Conservation (phyloP, 2,888 invertebrate species). For the Ashinkailepas kermadecensis region DNA sequence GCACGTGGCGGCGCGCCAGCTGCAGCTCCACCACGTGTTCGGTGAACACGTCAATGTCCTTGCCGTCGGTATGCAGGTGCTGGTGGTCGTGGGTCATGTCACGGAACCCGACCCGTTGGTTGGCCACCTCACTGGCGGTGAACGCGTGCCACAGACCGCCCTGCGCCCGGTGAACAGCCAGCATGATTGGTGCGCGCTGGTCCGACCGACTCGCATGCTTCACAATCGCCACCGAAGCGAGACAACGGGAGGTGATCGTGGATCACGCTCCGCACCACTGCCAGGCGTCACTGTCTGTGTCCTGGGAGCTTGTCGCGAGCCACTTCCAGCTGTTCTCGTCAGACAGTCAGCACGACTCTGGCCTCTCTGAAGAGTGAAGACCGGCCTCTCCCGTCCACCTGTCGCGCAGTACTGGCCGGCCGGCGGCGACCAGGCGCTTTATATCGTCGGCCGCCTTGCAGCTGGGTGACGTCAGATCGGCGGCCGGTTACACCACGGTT, state of each 20-base stretch:
- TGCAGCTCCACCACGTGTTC: slow-evolving; percentile 2
- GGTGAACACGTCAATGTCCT: slow-evolving; percentile 14
- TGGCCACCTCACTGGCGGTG: not conserved
- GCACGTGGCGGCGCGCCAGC: slow-evolving; percentile 2
- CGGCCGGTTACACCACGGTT: slow-evolving; percentile 13
- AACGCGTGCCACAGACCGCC: not conserved
- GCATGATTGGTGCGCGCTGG: not conserved
- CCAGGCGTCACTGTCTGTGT: not conserved
- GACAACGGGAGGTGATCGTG: not conserved
- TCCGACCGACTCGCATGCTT: not conserved
- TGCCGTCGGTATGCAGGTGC: not conserved
- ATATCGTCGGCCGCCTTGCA: not conserved
- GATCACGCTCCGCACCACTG: not conserved
- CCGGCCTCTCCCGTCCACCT: not conserved
- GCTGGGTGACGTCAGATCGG: not conserved
- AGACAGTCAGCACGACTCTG: too few relatives aligned
- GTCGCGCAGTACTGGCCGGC: not conserved
- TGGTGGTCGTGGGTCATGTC: slow-evolving; percentile 2
- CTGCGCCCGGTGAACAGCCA: not conserved
- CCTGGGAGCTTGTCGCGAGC: too few relatives aligned
- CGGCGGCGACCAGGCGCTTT: not conserved
- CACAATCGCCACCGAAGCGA: not conserved
- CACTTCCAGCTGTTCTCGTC: too few relatives aligned
- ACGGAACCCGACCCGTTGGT: not conserved
- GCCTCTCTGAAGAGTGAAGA: too few relatives aligned